These are phyloP conservation scores for Drosophila lacicola DNA, from an alignment of 2,888 invertebrate species.

Conservation along the genomic window DNA sequence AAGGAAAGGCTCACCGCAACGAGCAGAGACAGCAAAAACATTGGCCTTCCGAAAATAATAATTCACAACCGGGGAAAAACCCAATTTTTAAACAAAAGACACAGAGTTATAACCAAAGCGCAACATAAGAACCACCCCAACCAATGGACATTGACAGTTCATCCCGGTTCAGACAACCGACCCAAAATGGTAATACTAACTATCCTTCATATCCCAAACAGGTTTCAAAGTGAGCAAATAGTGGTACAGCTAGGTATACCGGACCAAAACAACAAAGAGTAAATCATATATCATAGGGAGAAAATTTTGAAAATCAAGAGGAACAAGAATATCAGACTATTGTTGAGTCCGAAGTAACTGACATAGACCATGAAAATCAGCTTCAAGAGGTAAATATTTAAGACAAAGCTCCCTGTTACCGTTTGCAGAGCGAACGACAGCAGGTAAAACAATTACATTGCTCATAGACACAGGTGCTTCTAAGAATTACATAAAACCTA, in stretches of 20 bases:
- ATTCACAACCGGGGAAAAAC: no score
- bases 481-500: neutral
- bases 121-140: neutral
- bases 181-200: neutral
- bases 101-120: no score
- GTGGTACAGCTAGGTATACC: neutral
- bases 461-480: neutral
- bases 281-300: no score
- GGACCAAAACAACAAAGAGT: no score
- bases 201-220: neutral
- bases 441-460: neutral
- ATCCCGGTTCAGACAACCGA: neutral
- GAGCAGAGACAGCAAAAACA: no score
- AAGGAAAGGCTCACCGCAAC: no score
- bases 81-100: no score
- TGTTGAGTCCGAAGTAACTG: neutral
- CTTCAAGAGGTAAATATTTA: neutral
- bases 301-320: no score
- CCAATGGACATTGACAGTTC: neutral
- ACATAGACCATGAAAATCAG: neutral
- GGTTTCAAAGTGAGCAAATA: neutral
- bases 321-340: neutral
- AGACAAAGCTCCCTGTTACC: neutral
- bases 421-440: neutral
- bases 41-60: no score